Base-by-base conservation (phyloP, 2,888 invertebrate species). In the Amphimallon solstitiale region DNA sequence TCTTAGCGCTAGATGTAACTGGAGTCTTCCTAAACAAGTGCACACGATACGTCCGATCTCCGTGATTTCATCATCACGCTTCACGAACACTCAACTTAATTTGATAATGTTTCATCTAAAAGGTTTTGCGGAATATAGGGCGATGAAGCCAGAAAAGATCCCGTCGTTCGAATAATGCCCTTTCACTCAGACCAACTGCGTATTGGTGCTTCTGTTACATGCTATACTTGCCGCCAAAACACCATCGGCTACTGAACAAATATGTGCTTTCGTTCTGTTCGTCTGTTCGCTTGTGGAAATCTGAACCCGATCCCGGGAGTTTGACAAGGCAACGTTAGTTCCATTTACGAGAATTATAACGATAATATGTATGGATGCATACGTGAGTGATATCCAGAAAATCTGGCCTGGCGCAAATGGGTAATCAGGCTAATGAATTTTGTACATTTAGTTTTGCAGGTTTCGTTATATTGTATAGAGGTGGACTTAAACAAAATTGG, bases 41-140 rank as follows among this genome's bases (percentile, higher is more conserved):
- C 21, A 38, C 29, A 15, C 14, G 43, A 43, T 59, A 59, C 14
- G 29, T 59, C 56, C 56, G 29, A 29, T 45, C 43, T 45, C 56
- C 43, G 56, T 59, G 56, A 59, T 59, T 59, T 59, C 43, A 59
- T 59, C 56, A 59, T 29, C 43, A 45, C 56, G 56, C 56, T 59
- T 59, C 56, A 43, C 56, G 43, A 43, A 43, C 56, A 59, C 56
- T 59, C 56, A 29, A 43, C 45, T 59, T 59, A 59, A 59, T 59
- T 59, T 59, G 56, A 59, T 59, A 59, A 59, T 59, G 43, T 29
- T 59, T 15, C 43, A 59, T 59, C 43, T 59, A 43, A 59, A 59
- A 59, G 54, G 56, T 40, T 43, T 12, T 43, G 56, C 10, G 56
- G 56, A 59, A 45, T 29, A 59, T 29, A 29, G 43, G 19, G 10